These are phyloP conservation scores for Typhlichthys eigenmanni DNA, from an alignment of 2,797 vertebrate genomes.

Conservation along the genomic window DNA sequence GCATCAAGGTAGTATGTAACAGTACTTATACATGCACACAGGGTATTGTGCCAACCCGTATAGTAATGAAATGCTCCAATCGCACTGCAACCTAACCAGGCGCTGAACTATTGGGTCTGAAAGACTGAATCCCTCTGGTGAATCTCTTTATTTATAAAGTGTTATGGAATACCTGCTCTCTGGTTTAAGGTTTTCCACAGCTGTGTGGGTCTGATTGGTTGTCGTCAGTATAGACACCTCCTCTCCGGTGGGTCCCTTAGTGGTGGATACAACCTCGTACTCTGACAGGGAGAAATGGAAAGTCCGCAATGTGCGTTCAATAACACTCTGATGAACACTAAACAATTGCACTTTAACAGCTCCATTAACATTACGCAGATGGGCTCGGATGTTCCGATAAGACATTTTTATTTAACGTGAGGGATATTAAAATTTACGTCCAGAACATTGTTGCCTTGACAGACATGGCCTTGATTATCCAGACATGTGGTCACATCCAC, in stretches of 20 bases:
- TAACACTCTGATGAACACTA: background rate
- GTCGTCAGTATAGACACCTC: conserved; percentile 84
- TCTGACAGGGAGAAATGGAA: conserved; percentile 72
- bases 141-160: background rate
- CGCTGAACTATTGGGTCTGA: too few species aligned
- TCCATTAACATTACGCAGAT: conserved; percentile 8
- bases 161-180: conserved; percentile 85
- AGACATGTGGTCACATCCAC: conserved; percentile 6
- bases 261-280: conserved; percentile 89
- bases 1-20: too few species aligned
- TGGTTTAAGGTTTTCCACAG: conserved; percentile 95
- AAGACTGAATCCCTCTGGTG: too few species aligned
- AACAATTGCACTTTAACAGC: conserved; percentile 10
- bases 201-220: conserved; percentile 95
- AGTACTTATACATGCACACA: too few species aligned
- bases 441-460: background rate
- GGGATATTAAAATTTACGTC: background rate
- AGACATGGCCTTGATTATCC: conserved; percentile 1
- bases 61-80: too few species aligned
- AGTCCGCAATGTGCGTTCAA: conserved; percentile 1
- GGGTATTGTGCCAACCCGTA: background rate
- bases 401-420: background rate
- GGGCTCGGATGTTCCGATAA: background rate
- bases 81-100: too few species aligned
- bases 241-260: conserved; percentile 83